Evolutionary conservation across 2,113 vertebrate genomes (phyloP).

Genomic region (Forbesichthys agassizii): DNA sequence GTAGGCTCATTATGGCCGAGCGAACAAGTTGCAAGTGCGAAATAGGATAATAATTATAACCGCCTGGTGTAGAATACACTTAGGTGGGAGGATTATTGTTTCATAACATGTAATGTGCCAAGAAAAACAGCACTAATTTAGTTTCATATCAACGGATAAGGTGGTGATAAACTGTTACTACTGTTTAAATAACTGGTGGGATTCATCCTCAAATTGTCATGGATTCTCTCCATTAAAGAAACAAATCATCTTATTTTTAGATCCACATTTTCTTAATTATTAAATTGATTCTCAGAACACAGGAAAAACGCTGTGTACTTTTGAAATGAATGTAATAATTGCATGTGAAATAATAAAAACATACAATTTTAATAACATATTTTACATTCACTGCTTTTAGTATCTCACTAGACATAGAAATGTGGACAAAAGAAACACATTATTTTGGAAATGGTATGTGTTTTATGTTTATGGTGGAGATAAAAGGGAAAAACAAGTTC

Average conservation of each 20-base stretch:
- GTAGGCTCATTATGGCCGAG: constrained; percentile 29
- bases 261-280: too few relatives aligned
- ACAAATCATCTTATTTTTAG: too few relatives aligned
- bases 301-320: too few relatives aligned
- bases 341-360: too few relatives aligned
- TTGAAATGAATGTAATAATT: too few relatives aligned
- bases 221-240: too few relatives aligned
- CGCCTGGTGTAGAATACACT: constrained; percentile 20
- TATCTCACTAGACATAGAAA: constrained; percentile 9
- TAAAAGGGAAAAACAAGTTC: neutral
- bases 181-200: too few relatives aligned
- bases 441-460: constrained; percentile 28
- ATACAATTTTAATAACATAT: neutral
- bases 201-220: too few relatives aligned
- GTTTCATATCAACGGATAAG: neutral
- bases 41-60: constrained; percentile 31
- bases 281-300: too few relatives aligned
- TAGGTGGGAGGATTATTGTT: constrained; percentile 26
- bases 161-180: neutral
- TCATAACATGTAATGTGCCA: constrained; percentile 15
- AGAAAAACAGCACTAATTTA: constrained; percentile 3
- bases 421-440: constrained; percentile 50
- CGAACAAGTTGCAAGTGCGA: neutral
- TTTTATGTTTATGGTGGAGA: neutral
- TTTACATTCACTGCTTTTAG: constrained; percentile 46